Evolutionary conservation across 2,113 vertebrate genomes (phyloP), one percentile per base, ranked within the genome.

Genomic region (Himantopus leucocephalus): DNA sequence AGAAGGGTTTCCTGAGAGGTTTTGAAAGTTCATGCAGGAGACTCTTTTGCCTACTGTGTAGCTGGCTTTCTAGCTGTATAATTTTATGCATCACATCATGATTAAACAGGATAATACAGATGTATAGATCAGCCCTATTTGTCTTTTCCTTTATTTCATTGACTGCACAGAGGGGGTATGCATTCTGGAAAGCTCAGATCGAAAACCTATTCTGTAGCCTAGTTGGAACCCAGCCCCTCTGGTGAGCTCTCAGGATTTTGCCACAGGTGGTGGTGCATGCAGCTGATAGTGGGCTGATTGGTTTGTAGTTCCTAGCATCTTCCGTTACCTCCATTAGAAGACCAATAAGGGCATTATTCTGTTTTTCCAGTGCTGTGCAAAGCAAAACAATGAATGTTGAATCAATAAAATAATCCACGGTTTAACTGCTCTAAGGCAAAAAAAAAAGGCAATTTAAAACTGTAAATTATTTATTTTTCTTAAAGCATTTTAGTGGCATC

Each of bases 401-500:
- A 74, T 90, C 72, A 60, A 93, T 94, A 92, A 96, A 94, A 34
- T 63, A 93, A 93, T 56, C 47, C 66, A 39, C 3, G 6, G 29
- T 85, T 96, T 96, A 73, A 91, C 66, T 87, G 76, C 72, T 29
- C 30, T 74, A 91, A 97, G 75, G 88, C 47, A 84, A 94, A 97
- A 80, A 80, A 35, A 6, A 35, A 75, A 26, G 22, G 18, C 48
- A 74, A 85, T 95, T 94, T 71, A 94, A 86, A 71, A 59, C 26
- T 81, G 50, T 86, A 84, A 37, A 37, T 91, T 75, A 91, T 94
- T 95, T 95, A 90, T 84, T 92, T 88, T 88, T 86, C 87, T 83
- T 88, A 87, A 82, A 96, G 39, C 39, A 85, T 72, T 85, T 92
- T 81, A 90, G 26, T 92, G 56, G 45, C 52, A 59, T 85, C 27